Base-by-base conservation (phyloP, 2,888 invertebrate genomes). In the Caenorhabditis angaria region DNA sequence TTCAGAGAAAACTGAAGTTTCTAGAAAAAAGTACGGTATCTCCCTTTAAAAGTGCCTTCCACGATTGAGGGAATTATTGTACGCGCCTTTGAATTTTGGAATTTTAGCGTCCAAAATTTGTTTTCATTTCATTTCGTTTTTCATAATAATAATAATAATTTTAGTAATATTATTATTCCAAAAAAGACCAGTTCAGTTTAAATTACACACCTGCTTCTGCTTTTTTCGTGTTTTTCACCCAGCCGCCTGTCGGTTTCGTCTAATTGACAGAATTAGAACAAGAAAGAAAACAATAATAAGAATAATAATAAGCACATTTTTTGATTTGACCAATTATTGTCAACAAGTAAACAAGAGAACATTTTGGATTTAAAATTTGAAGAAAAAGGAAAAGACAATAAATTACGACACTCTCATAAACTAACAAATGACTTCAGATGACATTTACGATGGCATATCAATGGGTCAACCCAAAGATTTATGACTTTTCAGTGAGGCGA, bases 371-470 rank as follows among this genome's bases (percentile, higher is more conserved):
- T 5, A 41, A 41, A 41, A 14, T 10, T 3, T 10, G 6, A 12
- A 14, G 18, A 41, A 41, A 6, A 14, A 2, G 41, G 41, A 41
- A 41, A 41, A 41, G 3, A 12, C 3, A 41, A 41, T 3, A 41
- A 41, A 41, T 41, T 41, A 41, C 41, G 41, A 41, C 41, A 41
- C 41, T 14, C 41, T 41, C 41, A 41, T 41, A 41, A 41, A 41
- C 41, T 41, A 41, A 41, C 41, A 41, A 41, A 41, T 41, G 41
- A 41, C 41, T 41, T 41, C 14, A 41, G 18, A 12, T 41, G 41
- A 41, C 41, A 41, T 41, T 41, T 41, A 41, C 41, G 18, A 41
- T 41, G n/a, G 14, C 41, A 3, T 2, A 6, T 41, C 41, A 41
- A 41, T 14, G 41, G 41, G 41, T 41, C 41, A 41, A 41, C 14